Evolutionary conservation across 2,797 vertebrate species (phyloP), one percentile per base, ranked within the genome.

Genomic region (Heterohyrax brucei): DNA sequence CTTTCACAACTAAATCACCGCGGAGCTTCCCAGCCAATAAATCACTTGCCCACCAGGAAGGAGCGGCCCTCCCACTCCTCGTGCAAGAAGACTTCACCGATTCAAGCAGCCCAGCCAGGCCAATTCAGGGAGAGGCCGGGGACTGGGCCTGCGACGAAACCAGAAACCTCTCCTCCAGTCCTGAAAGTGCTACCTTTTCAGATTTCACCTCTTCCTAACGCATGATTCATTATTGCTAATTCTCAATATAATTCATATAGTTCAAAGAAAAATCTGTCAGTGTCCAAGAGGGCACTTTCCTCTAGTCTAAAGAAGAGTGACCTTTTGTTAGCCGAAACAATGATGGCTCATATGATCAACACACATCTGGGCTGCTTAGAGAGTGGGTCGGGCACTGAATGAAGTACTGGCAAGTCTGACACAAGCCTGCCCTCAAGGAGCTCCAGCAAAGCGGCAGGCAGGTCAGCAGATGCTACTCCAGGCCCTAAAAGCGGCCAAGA

Each of bases 141-240:
- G 70, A 26, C 33, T 64, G 86, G 82, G 95, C 89, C 95, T 76
- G 80, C 50, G 39, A 73, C 78, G 33, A 24, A 82, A 75, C 79
- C 75, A 81, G 79, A 95, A n/a, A 39, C 88, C 75, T 22, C 93
- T 22, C 39, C 76, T 85, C 89, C 72, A 70, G 93, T 82, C 70
- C 87, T 73, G 39, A 93, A 95, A 91, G 66, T 33, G 91, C 44
- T 84, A 89, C 13, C 44, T 91, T 82, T 96, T 87, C 79, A 3
- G 53, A 83, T 87, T 84, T 94, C 96, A 90, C 18, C 75, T 85
- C 89, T 90, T 76, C 68, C 91, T 75, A 73, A 91, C 64, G 78
- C 83, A 83, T 91, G 97, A 96, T 91, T 97, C 97, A 97, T 97
- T 92, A 87, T 0, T 95, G 95, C 96, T 92, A 75, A 78, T 83